Conservation (phyloP, 2,888 invertebrate genomes). For the Cataglyphis livida region DNA sequence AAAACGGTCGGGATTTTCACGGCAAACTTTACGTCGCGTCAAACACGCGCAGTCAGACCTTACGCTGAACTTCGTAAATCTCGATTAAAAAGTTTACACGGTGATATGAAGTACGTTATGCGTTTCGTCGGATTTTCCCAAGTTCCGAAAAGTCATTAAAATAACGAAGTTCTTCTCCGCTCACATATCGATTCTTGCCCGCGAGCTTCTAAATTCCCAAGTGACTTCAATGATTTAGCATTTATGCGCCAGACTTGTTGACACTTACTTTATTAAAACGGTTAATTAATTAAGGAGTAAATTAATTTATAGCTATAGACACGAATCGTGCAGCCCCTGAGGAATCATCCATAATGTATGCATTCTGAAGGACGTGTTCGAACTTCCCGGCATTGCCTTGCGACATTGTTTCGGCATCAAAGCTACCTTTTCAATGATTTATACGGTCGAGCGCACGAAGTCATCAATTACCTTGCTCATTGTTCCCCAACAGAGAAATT, state of each 20-base stretch:
- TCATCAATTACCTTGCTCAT: conserved; percentile 70
- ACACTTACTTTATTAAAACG: conserved; percentile 50
- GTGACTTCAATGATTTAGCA: conserved; percentile 45
- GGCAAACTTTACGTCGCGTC: conserved; percentile 45
- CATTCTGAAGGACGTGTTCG: background rate
- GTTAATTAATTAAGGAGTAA: conserved; percentile 45
- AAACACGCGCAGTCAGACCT: conserved; percentile 46
- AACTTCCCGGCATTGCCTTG: background rate
- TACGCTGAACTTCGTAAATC: conserved; percentile 46
- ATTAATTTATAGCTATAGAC: conserved; percentile 25
- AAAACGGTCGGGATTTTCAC: conserved; percentile 40
- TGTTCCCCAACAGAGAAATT: conserved; percentile 60
- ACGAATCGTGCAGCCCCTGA: conserved; percentile 2
- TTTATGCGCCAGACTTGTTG: conserved; percentile 32
- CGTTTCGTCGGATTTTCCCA: conserved; percentile 42
- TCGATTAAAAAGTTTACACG: conserved; percentile 55
- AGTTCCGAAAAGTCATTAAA: conserved; percentile 52
- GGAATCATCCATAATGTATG: background rate
- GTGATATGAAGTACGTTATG: conserved; percentile 43
- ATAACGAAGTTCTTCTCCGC: conserved; percentile 42
- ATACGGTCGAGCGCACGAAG: conserved; percentile 55
- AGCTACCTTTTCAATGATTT: conserved; percentile 60
- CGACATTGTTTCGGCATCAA: conserved; percentile 42
- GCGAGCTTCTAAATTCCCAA: conserved; percentile 19
- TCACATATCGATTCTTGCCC: conserved; percentile 38